Conservation (phyloP, 2,888 invertebrate genomes). For the Escarpia spicata region DNA sequence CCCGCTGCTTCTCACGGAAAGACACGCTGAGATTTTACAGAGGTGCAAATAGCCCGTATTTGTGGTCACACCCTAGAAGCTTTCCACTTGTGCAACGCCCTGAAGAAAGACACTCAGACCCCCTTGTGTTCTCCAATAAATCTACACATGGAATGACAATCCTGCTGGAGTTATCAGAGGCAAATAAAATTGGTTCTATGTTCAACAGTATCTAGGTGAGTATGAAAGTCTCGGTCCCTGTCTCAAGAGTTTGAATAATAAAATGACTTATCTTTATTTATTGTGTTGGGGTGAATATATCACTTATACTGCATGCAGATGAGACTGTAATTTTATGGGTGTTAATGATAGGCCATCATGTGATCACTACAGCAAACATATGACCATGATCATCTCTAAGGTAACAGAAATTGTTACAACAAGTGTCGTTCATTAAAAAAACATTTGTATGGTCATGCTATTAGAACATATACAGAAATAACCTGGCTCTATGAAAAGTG, state of each 20-base stretch:
- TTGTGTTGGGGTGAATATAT: too few relatives aligned
- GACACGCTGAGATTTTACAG: neutral
- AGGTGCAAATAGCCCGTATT: neutral
- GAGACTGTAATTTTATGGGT: too few relatives aligned
- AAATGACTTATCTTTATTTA: too few relatives aligned
- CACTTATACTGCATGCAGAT: too few relatives aligned
- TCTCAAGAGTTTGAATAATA: too few relatives aligned
- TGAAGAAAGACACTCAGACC: neutral
- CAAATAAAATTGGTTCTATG: neutral
- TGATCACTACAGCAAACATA: too few relatives aligned
- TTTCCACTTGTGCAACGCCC: neutral
- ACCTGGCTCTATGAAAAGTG: neutral
- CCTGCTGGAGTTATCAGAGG: neutral
- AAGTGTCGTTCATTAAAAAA: neutral
- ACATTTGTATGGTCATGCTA: neutral
- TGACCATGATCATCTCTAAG: too few relatives aligned
- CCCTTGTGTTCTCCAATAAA: neutral
- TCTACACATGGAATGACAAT: neutral
- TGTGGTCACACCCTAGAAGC: neutral
- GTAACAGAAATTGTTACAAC: too few relatives aligned
- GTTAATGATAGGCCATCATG: too few relatives aligned
- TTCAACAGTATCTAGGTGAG: conserved; percentile 6
- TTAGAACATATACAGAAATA: neutral
- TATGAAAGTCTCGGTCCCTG: neutral
- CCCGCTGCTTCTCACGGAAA: neutral